Percentiles rank a stretch among this genome's conserved stretches.
Conservation (phyloP, 2,797 vertebrate genomes). For the Danionella dracula region DNA sequence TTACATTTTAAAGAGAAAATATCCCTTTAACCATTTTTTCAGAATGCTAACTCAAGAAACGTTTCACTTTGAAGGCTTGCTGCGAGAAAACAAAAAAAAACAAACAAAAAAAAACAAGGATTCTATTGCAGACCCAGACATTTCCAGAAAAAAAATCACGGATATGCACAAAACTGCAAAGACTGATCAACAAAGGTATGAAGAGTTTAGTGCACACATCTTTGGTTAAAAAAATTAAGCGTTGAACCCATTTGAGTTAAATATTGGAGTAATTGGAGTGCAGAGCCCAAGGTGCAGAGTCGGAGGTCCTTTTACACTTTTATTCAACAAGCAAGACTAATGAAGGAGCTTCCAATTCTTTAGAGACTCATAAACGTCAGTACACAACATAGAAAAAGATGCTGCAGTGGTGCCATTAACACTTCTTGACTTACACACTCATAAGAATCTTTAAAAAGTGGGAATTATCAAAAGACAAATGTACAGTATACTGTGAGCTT, state of each 20-base stretch:
- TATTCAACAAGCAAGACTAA: neutral
- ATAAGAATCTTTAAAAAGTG: conserved; percentile 31
- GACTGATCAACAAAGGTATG: neutral
- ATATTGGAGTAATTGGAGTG: too few species aligned
- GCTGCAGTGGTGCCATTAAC: conserved; percentile 41
- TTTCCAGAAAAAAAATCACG: too few species aligned
- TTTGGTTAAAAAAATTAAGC: neutral
- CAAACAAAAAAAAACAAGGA: too few species aligned
- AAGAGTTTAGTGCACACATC: neutral
- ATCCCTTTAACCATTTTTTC: too few species aligned
- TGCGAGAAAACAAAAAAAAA: too few species aligned
- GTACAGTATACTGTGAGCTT: conserved; percentile 23
- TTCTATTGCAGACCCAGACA: too few species aligned
- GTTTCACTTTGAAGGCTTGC: too few species aligned
- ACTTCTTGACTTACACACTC: conserved; percentile 31
- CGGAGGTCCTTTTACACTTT: neutral
- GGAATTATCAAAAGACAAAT: conserved; percentile 27
- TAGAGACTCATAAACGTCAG: conserved; percentile 8
- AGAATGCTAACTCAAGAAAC: too few species aligned
- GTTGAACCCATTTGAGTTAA: neutral
- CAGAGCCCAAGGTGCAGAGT: too few species aligned
- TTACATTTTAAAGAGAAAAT: neutral
- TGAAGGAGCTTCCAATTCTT: neutral
- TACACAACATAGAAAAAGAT: conserved; percentile 27
- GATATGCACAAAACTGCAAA: neutral